phyloP scores from a whole-genome alignment of 2,113 vertebrate species.

The Dipodomys spectabilis region DNA sequence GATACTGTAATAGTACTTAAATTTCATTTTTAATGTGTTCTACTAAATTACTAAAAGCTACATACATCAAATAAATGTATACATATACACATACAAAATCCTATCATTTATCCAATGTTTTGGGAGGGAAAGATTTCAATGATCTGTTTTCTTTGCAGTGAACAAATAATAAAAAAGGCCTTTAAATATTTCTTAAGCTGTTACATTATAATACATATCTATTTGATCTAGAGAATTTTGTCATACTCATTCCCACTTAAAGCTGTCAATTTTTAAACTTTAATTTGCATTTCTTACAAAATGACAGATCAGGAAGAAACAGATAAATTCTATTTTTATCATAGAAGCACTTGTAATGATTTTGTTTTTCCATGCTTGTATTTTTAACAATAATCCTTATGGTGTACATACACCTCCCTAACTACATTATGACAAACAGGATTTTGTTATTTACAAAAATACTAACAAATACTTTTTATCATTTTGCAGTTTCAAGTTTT shows the following conservation, averaged over 20 bases:
- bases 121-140: neutral
- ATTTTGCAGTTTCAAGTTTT: constrained; percentile 58
- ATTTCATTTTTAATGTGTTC: constrained; percentile 47
- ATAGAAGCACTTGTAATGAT: constrained; percentile 6
- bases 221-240: constrained; percentile 17
- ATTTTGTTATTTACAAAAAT: constrained; percentile 44
- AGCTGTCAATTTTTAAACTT: constrained; percentile 20
- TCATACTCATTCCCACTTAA: constrained; percentile 33
- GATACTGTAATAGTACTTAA: constrained; percentile 10
- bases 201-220: constrained; percentile 36
- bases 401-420: neutral
- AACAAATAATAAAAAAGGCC: neutral
- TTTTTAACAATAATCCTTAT: constrained; percentile 34
- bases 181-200: constrained; percentile 26
- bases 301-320: constrained; percentile 54
- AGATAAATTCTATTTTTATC: constrained; percentile 41
- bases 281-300: neutral
- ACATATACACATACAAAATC: neutral
- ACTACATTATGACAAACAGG: constrained; percentile 36
- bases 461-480: constrained; percentile 54
- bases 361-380: neutral
- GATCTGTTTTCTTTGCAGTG: constrained; percentile 25
- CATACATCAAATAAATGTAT: neutral
- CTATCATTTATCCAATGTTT: constrained; percentile 5
- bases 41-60: constrained; percentile 48